phyloP scores from a whole-genome alignment of 2,888 invertebrate species.

The Scaptomyza caliginosa region DNA sequence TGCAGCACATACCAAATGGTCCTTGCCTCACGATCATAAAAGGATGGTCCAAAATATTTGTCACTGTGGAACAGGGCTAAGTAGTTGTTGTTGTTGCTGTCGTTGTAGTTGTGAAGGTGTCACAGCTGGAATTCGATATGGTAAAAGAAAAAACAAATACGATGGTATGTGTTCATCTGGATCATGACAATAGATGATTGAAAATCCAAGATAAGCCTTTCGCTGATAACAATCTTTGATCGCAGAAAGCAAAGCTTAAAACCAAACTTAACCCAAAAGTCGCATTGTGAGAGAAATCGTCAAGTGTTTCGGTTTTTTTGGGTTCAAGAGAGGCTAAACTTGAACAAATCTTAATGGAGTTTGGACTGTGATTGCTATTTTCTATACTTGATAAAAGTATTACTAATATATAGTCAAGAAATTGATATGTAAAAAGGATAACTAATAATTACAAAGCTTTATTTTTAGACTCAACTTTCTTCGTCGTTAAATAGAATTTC shows the following conservation, averaged over 20 bases:
- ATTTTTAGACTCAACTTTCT: too few relatives aligned
- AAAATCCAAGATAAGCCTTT: conserved; percentile 34
- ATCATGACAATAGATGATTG: conserved; percentile 56
- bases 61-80: conserved; percentile 31
- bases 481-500: too few relatives aligned
- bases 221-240: conserved; percentile 30
- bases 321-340: too few relatives aligned
- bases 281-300: conserved; percentile 5
- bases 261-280: background rate
- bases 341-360: too few relatives aligned
- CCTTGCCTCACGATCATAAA: conserved; percentile 77
- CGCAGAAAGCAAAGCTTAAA: background rate
- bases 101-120: conserved; percentile 41
- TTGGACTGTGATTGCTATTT: too few relatives aligned
- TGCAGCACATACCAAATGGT: conserved; percentile 31
- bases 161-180: conserved; percentile 46
- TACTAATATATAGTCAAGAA: too few relatives aligned
- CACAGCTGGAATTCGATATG: conserved; percentile 61
- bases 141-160: conserved; percentile 62
- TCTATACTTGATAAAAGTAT: too few relatives aligned
- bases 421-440: too few relatives aligned
- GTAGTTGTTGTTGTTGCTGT: conserved; percentile 18
- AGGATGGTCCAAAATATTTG: conserved; percentile 74
- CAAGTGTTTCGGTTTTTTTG: too few relatives aligned
- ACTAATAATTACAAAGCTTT: too few relatives aligned